Base-by-base conservation (phyloP, 2,113 vertebrate genomes). In the Eulemur macaco region DNA sequence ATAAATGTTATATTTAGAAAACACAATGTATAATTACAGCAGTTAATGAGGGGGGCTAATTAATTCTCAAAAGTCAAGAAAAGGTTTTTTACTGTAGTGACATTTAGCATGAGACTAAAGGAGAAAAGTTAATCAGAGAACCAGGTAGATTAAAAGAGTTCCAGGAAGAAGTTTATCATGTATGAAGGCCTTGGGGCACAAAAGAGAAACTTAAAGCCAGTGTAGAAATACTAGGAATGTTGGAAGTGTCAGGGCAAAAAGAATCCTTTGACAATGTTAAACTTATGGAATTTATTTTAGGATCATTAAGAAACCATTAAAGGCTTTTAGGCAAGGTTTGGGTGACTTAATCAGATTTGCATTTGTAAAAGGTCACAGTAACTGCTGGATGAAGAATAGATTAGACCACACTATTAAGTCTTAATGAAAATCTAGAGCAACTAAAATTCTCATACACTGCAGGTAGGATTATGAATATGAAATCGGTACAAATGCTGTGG, bases 261-360 rank as follows among this genome's bases (percentile, higher is more conserved):
- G 27, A 60, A 87, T 37, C 29, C 7, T 82, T 42, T 68, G 21
- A 68, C 73, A 86, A 39, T 84, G n/a, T 52, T 86, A 78, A 89
- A 86, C 7, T 37, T 89, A 27, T 63, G 47, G 50, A 96, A 83
- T 91, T 82, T 85, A 88, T 81, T 66, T 78, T 74, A 50, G 27
- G 34, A 89, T 91, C 78, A 96, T 68, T 95, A 47, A 89, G 45
- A 96, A 89, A 74, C 21, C 20, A 77, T 86, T 78, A 92, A 94
- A 71, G 17, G 60, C 58, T 64, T 96, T 85, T 68, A 80, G 45
- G 37, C 25, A 92, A 23, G 31, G 27, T 78, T 92, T 74, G 50
- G 42, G 42, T n/a, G 80, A 89, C 47, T 94, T 92, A 86, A 92
- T 90, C 31, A 88, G 8, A 66, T 89, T 96, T 96, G 37, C 20